These are phyloP conservation scores for Agriopis leucophaearia DNA, from an alignment of 2,888 invertebrate genomes.

Conservation along the genomic window DNA sequence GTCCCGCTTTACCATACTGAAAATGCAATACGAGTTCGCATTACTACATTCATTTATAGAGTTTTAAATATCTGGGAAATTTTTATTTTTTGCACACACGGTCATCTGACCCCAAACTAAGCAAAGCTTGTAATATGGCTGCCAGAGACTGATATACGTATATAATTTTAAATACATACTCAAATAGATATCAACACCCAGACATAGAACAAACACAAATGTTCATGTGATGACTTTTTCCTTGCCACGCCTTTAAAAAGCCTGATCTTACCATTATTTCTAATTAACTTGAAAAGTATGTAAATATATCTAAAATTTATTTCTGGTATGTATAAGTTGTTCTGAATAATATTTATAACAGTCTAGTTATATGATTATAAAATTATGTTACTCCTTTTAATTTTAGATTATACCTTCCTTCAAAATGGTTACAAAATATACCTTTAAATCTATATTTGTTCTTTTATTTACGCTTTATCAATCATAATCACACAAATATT, in stretches of 20 bases:
- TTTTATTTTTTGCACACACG: too few species aligned
- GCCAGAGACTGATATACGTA: too few species aligned
- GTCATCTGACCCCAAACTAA: too few species aligned
- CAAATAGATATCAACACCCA: too few species aligned
- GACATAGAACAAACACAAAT: too few species aligned
- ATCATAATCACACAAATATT: too few species aligned
- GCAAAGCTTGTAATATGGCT: too few species aligned
- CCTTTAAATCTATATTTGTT: slow-evolving; percentile 26
- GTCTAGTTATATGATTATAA: slow-evolving; percentile 23
- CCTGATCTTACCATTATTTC: slow-evolving; percentile 67
- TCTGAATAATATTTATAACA: slow-evolving; percentile 41
- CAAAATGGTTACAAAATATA: slow-evolving; percentile 43
- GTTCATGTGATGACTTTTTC: slow-evolving; percentile 2
- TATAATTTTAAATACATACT: too few species aligned
- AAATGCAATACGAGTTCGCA: not conserved
- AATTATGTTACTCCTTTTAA: slow-evolving; percentile 40
- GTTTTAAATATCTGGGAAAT: too few species aligned
- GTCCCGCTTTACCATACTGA: too few species aligned
- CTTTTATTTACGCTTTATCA: slow-evolving; percentile 28
- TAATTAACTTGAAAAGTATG: slow-evolving; percentile 45
- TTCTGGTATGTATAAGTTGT: slow-evolving; percentile 24
- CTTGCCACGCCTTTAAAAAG: slow-evolving; percentile 42
- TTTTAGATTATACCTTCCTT: slow-evolving; percentile 35
- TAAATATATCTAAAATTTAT: slow-evolving; percentile 38
- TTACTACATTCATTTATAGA: not conserved